phyloP scores from a whole-genome alignment of 2,797 vertebrate genomes.

The Peromyscus nudipes region DNA sequence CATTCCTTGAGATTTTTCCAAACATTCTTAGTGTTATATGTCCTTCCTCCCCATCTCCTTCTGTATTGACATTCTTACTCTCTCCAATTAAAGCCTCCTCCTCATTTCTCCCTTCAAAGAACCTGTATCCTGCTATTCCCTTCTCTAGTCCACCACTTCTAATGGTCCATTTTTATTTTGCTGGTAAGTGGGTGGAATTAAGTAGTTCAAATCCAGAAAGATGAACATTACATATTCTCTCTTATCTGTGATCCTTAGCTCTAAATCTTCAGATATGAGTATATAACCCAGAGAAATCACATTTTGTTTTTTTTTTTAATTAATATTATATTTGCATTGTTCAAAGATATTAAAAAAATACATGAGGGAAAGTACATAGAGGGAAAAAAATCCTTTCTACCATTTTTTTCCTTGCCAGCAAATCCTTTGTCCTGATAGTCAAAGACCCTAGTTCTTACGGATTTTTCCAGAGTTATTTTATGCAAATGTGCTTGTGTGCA shows the following conservation, averaged over 20 bases:
- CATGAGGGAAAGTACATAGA: not conserved
- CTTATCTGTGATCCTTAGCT: not conserved
- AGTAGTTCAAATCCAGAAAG: not conserved
- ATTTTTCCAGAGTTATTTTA: slow-evolving; percentile 42
- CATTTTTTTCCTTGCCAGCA: not conserved
- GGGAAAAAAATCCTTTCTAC: not conserved
- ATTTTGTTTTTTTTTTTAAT: slow-evolving; percentile 43
- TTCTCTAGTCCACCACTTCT: not conserved
- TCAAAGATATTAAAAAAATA: slow-evolving; percentile 36
- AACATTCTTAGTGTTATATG: no score
- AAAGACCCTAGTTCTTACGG: not conserved
- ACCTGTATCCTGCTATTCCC: not conserved
- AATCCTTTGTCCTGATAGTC: not conserved
- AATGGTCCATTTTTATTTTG: not conserved
- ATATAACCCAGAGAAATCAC: not conserved
- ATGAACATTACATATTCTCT: not conserved
- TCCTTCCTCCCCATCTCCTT: no score
- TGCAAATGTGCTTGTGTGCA: not conserved
- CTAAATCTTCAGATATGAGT: not conserved
- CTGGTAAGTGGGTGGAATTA: not conserved
- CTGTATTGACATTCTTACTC: not conserved
- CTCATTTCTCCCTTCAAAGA: not conserved
- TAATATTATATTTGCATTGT: not conserved
- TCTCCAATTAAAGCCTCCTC: not conserved
- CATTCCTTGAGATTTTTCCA: no score